These are phyloP conservation scores for Lepidurus couesii DNA, from an alignment of 1,140 invertebrate genomes.

Conservation along the genomic window DNA sequence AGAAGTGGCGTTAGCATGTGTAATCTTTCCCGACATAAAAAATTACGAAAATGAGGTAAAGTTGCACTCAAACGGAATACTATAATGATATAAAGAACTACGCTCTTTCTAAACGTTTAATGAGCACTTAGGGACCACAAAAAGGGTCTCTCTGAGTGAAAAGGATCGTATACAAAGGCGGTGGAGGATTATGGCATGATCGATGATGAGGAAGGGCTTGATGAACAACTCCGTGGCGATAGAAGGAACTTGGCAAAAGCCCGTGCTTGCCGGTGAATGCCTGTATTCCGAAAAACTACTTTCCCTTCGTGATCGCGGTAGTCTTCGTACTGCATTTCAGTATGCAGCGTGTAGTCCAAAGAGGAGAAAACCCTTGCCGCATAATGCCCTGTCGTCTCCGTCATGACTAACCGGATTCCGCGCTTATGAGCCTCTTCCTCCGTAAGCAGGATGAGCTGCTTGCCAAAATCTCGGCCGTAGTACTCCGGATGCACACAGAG, in stretches of 20 bases:
- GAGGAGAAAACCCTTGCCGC: not conserved
- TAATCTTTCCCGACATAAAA: no score
- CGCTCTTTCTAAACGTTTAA: not conserved
- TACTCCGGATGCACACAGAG: not conserved
- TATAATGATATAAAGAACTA: not conserved
- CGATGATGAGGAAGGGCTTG: not conserved
- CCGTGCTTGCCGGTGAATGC: not conserved
- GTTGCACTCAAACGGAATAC: not conserved
- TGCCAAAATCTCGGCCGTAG: not conserved
- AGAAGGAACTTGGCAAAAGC: not conserved
- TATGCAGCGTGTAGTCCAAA: not conserved
- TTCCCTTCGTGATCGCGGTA: not conserved
- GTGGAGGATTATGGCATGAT: not conserved
- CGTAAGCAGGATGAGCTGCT: not conserved
- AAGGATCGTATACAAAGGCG: not conserved
- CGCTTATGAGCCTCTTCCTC: constrained; percentile 7
- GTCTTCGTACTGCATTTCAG: not conserved
- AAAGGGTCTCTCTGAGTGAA: not conserved
- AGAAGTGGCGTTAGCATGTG: no score
- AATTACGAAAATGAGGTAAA: no score
- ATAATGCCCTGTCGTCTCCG: not conserved
- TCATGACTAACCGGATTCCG: constrained; percentile 6
- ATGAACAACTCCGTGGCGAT: not conserved
- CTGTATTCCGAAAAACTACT: not conserved
- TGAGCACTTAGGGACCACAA: not conserved